Base-by-base conservation (phyloP, 2,113 vertebrate genomes). In the Neolamprologus cancellatus region DNA sequence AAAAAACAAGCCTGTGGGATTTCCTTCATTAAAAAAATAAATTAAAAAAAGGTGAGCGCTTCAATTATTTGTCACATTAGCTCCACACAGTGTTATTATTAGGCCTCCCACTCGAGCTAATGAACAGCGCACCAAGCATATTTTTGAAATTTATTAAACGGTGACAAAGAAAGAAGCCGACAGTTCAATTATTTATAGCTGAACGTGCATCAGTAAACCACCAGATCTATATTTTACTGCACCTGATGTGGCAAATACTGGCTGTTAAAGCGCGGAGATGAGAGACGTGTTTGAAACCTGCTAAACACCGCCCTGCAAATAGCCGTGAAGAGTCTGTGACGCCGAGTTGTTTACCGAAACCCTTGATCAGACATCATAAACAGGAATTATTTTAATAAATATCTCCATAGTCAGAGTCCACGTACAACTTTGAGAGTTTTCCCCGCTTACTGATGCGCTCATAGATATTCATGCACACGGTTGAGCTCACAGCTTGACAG, bases 401-500 rank as follows among this genome's bases (percentile, higher is more conserved):
- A 41, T 81, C 57, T 48, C 10, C 23, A 48, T 8, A 69, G n/a
- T 69, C 64, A 6, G n/a, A 69, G 4, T 69, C 36, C 15, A 28
- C 5, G 15, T 28, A 28, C 9, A 46, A 74, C 66, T 46, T 20
- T 39, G 14, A 54, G 23, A 64, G 59, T 64, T 61, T 64, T 2
- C 5, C 5, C 57, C 4, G 76, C 52, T 69, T 44, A n/a, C 48
- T 79, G 44, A 54, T 64, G 4, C 15, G 17, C 28, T 52, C 13
- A 3, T 89, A 15, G 88, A 88, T 90, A 88, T 88, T 84, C 28
- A 81, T 85, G 30, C 39, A 17, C 14, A 74, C 4, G 9, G 69
- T 7, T 15, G 44, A 81, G 81, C 83, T 79, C 69, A 81, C 84
- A 87, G 78, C 61, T 69, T 79, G 78, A 83, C 84, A 90, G 74